These are phyloP conservation scores for Zaprionus bogoriensis DNA, from an alignment of 2,888 invertebrate species.

Conservation along the genomic window DNA sequence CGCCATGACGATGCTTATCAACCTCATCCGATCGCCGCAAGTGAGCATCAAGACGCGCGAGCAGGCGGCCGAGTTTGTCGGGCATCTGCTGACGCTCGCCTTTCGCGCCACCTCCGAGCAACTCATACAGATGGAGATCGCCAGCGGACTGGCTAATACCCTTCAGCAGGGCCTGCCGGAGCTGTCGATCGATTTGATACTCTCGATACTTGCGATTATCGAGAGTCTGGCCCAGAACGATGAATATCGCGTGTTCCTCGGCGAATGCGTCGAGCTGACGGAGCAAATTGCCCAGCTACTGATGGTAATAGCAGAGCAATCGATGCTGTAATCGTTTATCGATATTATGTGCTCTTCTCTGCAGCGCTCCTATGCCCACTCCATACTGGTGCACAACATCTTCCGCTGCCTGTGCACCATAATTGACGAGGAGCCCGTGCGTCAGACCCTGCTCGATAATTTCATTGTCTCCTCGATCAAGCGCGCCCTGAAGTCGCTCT, in stretches of 20 bases:
- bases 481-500: slow-evolving; percentile 69
- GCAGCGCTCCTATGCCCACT: slow-evolving; percentile 63
- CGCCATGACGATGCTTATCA: slow-evolving; percentile 42
- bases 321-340: background rate
- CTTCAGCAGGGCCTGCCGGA: slow-evolving; percentile 54
- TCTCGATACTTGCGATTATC: slow-evolving; percentile 63
- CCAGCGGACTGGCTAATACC: slow-evolving; percentile 38
- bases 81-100: slow-evolving; percentile 52
- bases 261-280: slow-evolving; percentile 31
- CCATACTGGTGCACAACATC: slow-evolving; percentile 72
- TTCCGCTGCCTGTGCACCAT: slow-evolving; percentile 77
- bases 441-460: slow-evolving; percentile 47
- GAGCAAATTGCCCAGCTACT: slow-evolving; percentile 62
- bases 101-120: slow-evolving; percentile 53
- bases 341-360: background rate
- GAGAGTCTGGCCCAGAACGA: slow-evolving; percentile 71
- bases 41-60: slow-evolving; percentile 66
- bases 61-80: slow-evolving; percentile 63
- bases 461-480: slow-evolving; percentile 70
- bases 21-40: slow-evolving; percentile 36
- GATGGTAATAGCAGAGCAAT: slow-evolving; percentile 51
- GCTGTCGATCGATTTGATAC: slow-evolving; percentile 67
- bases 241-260: slow-evolving; percentile 59
- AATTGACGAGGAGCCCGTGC: slow-evolving; percentile 65
- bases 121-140: slow-evolving; percentile 45